Conservation (phyloP, 2,888 invertebrate species). For the Idaea biselata region DNA sequence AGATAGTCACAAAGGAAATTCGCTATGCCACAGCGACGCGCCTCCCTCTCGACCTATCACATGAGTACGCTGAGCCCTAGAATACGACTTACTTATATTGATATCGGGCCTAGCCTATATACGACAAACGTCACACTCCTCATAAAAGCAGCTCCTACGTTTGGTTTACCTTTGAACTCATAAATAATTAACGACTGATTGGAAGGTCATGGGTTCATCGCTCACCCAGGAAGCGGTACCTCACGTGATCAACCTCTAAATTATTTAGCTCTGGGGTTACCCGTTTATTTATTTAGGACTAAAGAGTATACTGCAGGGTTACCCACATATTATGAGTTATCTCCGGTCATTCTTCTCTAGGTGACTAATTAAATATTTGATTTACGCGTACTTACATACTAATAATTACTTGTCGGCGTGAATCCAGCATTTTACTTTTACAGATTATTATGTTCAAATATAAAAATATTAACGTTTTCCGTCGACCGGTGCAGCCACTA, state of each 20-base stretch:
- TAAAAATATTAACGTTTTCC: too few species aligned
- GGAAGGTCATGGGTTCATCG: slow-evolving; percentile 8
- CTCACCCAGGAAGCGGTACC: slow-evolving; percentile 1
- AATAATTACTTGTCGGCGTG: too few species aligned
- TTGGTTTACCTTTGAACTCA: slow-evolving; percentile 2
- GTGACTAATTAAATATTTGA: neutral
- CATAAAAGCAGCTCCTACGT: neutral
- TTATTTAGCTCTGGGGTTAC: slow-evolving; percentile 11
- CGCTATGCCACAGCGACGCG: too few species aligned
- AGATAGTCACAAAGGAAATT: too few species aligned
- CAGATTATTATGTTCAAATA: too few species aligned
- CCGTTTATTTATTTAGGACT: slow-evolving; percentile 11
- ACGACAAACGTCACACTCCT: neutral
- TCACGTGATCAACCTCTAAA: slow-evolving; percentile 11
- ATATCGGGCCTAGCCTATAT: neutral
- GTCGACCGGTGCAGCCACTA: too few species aligned
- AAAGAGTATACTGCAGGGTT: neutral
- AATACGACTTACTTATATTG: too few species aligned
- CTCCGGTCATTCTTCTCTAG: slow-evolving; percentile 4
- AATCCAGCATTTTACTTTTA: too few species aligned
- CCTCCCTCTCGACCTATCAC: too few species aligned
- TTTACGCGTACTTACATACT: too few species aligned
- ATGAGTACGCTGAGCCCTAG: too few species aligned
- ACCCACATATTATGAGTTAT: neutral
- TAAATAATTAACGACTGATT: slow-evolving; percentile 6